phyloP scores from a whole-genome alignment of 2,888 invertebrate genomes.

The Cybosia mesomella region DNA sequence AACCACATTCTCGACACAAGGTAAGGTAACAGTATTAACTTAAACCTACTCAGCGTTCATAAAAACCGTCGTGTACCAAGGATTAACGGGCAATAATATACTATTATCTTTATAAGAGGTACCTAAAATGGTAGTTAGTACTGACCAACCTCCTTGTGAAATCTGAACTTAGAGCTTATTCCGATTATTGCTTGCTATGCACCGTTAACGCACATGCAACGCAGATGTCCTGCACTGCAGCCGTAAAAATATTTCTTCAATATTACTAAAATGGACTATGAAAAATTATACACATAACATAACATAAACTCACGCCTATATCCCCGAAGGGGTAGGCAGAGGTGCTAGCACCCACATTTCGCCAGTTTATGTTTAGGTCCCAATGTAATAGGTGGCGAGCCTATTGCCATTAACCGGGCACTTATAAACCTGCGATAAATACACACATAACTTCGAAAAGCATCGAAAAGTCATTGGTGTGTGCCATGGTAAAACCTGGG shows the following conservation, averaged over 20 bases:
- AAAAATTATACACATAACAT: not conserved
- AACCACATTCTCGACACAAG: slow-evolving; percentile 14
- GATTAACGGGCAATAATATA: slow-evolving; percentile 41
- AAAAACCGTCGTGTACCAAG: slow-evolving; percentile 40
- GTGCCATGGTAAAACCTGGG: too few species aligned
- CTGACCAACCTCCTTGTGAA: slow-evolving; percentile 35
- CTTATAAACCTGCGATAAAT: too few species aligned
- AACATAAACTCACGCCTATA: too few species aligned
- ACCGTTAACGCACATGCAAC: slow-evolving; percentile 1
- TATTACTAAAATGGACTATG: not conserved
- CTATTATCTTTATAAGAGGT: slow-evolving; percentile 36
- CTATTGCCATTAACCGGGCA: too few species aligned
- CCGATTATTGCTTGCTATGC: not conserved
- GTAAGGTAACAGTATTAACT: slow-evolving; percentile 20
- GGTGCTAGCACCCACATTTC: too few species aligned
- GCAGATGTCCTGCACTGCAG: not conserved
- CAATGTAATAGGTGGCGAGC: too few species aligned
- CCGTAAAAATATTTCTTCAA: not conserved
- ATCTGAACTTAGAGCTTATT: slow-evolving; percentile 17
- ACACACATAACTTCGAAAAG: too few species aligned
- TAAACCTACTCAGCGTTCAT: slow-evolving; percentile 41
- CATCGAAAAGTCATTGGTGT: too few species aligned
- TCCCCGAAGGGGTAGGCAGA: too few species aligned
- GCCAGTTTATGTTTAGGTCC: too few species aligned
- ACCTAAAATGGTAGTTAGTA: slow-evolving; percentile 41